Evolutionary conservation across 2,113 vertebrate species (phyloP).

Genomic region (Piaya cayana): DNA sequence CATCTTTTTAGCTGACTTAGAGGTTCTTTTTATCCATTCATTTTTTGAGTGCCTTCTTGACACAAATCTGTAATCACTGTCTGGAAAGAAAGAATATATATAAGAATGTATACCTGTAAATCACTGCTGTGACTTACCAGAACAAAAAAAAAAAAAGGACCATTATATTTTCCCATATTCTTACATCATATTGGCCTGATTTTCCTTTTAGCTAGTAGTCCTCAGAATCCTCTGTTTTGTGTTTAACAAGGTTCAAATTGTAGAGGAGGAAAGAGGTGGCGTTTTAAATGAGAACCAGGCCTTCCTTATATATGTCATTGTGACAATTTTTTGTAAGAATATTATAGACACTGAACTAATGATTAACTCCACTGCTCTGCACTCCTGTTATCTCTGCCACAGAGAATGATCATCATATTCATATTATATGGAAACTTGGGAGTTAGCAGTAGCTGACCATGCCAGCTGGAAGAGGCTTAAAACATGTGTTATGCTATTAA

Average conservation of each 20-base stretch:
- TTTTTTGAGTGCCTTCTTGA: background rate
- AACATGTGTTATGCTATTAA: conserved; percentile 59
- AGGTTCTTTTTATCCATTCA: background rate
- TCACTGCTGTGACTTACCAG: background rate
- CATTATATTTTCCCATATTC: background rate
- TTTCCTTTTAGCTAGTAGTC: background rate
- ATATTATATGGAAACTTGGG: conserved; percentile 44
- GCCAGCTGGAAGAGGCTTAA: conserved; percentile 55
- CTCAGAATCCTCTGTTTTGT: background rate
- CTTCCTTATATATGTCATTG: background rate
- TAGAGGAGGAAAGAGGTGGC: background rate
- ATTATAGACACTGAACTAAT: background rate
- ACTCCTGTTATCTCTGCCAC: background rate
- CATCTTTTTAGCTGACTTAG: background rate
- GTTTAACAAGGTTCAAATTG: background rate
- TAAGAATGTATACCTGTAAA: background rate
- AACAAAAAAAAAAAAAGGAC: background rate
- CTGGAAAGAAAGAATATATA: background rate
- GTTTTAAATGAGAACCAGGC: background rate
- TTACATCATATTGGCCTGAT: background rate
- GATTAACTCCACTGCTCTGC: conserved; percentile 51
- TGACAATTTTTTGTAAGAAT: background rate
- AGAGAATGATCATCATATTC: conserved; percentile 14
- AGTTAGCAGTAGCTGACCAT: conserved; percentile 33
- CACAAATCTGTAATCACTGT: background rate